Evolutionary conservation across 30 jellyfish, hydroid and myxozoan species (phyloP), one percentile per base, ranked within the genome.

Genomic region (Sanderia malayensis): DNA sequence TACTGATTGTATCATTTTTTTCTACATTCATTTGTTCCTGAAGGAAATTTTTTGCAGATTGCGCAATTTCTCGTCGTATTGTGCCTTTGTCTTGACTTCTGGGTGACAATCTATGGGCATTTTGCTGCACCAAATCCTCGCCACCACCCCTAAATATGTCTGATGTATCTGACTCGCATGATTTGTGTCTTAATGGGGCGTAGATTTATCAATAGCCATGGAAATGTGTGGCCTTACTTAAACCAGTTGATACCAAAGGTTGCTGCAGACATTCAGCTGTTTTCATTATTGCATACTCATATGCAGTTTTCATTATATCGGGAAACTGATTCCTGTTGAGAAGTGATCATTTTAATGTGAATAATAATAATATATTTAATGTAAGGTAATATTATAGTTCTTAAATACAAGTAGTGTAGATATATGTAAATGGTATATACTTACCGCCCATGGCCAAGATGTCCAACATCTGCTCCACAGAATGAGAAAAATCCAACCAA

Each of bases 201-300:
- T n/a, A n/a, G n/a, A n/a, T n/a, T n/a, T n/a, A n/a, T n/a, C n/a
- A n/a, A n/a, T n/a, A n/a, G n/a, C n/a, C n/a, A n/a, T n/a, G n/a
- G n/a, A n/a, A n/a, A 91, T 91, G 52, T 49, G 82, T 24, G 82
- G 82, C 11, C 46, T n/a, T n/a, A n/a, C n/a, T n/a, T 21, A 70
- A 64, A 20, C 82, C 82, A 20, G 82, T 70, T 2, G 72, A 41
- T 46, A 24, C 21, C 34, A 70, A 26, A 3, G 82, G 82, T 28
- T 22, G 44, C 11, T 45, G 72, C n/a, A 70, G 49, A 46, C 20
- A 70, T 41, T 41, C 46, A 15, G 46, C 31, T 26, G 82, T 70
- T 25, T 70, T 20, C 49, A 29, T 41, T n/a, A 70, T 44, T 2
- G 55, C 82, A 46, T 70, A 70, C 20, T 41, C 72, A 46, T 70